phyloP scores from a whole-genome alignment of 2,888 invertebrate genomes.

The Aporophyla lueneburgensis region DNA sequence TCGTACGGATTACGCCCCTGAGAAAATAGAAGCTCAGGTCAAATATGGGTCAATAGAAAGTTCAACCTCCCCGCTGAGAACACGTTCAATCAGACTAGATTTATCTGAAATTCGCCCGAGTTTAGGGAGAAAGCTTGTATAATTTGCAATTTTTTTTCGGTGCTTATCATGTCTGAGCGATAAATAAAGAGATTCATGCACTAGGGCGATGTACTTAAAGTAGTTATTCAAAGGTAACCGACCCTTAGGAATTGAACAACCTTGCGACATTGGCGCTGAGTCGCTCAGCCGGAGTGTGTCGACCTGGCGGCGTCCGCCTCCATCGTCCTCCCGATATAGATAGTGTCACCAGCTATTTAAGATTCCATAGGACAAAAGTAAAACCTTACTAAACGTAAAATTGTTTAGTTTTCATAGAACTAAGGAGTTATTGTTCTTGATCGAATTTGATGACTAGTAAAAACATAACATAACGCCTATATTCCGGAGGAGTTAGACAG shows the following conservation, averaged over 20 bases:
- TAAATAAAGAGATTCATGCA: constrained; percentile 65
- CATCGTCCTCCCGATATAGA: constrained; percentile 60
- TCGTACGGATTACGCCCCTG: constrained; percentile 40
- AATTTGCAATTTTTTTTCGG: constrained; percentile 22
- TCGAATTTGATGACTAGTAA: too few relatives aligned
- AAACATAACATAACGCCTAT: too few relatives aligned
- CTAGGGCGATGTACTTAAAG: constrained; percentile 45
- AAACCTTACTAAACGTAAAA: background rate
- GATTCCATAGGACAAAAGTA: constrained; percentile 23
- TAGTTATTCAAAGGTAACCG: constrained; percentile 69
- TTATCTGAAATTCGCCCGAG: constrained; percentile 31
- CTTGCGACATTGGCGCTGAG: constrained; percentile 73
- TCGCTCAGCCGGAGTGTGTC: constrained; percentile 69
- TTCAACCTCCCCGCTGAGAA: constrained; percentile 53
- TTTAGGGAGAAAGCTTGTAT: constrained; percentile 25
- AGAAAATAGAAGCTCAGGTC: constrained; percentile 54
- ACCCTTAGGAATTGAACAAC: constrained; percentile 71
- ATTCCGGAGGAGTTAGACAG: too few relatives aligned
- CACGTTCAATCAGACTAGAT: constrained; percentile 41
- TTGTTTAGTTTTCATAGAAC: constrained; percentile 8
- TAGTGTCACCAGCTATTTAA: constrained; percentile 52
- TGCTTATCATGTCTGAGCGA: constrained; percentile 49
- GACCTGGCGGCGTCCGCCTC: constrained; percentile 70
- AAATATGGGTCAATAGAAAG: constrained; percentile 63
- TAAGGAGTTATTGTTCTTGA: background rate